Base-by-base conservation (phyloP, 2,797 vertebrate species). In the Spinus pinus region DNA sequence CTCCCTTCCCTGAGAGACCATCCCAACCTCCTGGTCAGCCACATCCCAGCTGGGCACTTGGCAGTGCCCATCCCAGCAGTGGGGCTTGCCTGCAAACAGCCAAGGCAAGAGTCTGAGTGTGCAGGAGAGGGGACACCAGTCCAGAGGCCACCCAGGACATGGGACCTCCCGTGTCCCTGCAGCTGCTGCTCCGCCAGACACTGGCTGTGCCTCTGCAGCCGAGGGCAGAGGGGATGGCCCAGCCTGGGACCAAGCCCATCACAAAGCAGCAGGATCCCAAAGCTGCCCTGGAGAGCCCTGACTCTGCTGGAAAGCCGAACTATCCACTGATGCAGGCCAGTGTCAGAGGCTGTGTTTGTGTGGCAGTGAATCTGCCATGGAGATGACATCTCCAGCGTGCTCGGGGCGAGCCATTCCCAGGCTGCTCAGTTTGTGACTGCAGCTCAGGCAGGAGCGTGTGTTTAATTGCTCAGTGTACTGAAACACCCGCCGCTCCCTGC, bases 381-480 rank as follows among this genome's bases (percentile, higher is more conserved):
- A 92, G 78, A 47, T 37, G 79, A 93, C 78, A 54, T 90, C 50
- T 79, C 44, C 11, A 61, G 73, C 2, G 0, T 5, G 81, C 93
- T 89, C 0, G 42, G 49, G 93, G 93, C 50, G 0, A 89, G 74
- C 58, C 31, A 88, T 87, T 93, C 82, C 35, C 77, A 53, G 90
- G 78, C 86, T 89, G 90, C 88, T 94, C 91, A 27, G 80, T 39
- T 90, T 31, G 60, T 90, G 75, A 80, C 35, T 28, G 65, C 78
- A 56, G 81, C 90, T 95, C 91, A 67, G 65, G 82, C 78, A 66
- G 88, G 74, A 92, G 72, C 6, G 4, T 72, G 72, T 67, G 61
- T 57, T 95, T 93, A 89, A 96, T 93, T 94, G 91, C 87, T 95
- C 79, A 72, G 31, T 91, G 66, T 90, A 80, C 85, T 67, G 81